Percentiles rank a stretch among this genome's conserved stretches.
These are phyloP conservation scores for Colostygia pectinataria DNA, from an alignment of 2,888 invertebrate genomes.

Conservation along the genomic window DNA sequence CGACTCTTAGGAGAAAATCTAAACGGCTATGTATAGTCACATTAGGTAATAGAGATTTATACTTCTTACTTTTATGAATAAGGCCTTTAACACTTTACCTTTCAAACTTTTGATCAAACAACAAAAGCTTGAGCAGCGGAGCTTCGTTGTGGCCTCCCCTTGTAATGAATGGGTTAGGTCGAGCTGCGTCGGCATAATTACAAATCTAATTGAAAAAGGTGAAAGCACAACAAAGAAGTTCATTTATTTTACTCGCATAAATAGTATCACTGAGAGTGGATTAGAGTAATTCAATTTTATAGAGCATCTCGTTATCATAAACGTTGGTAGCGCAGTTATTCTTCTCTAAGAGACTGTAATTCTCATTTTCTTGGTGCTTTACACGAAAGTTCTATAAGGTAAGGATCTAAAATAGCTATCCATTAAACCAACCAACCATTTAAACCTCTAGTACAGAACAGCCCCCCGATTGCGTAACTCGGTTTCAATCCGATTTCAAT, in stretches of 20 bases:
- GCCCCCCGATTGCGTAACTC: too few species aligned
- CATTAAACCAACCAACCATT: too few species aligned
- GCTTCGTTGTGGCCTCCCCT: neutral
- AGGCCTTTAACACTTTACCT: neutral
- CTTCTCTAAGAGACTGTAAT: slow-evolving; percentile 1
- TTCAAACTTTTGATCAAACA: neutral
- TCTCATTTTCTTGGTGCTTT: slow-evolving; percentile 2
- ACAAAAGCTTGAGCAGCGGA: neutral
- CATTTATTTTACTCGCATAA: slow-evolving; percentile 17
- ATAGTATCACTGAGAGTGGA: slow-evolving; percentile 16
- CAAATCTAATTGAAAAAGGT: slow-evolving; percentile 26
- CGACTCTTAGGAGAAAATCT: too few species aligned
- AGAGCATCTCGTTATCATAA: slow-evolving; percentile 16
- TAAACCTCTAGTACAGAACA: too few species aligned
- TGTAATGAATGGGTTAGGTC: slow-evolving; percentile 19
- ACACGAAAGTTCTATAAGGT: neutral
- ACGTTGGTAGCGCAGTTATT: neutral
- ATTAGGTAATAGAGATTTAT: too few species aligned
- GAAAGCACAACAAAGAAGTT: slow-evolving; percentile 23
- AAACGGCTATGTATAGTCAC: too few species aligned
- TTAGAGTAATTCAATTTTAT: slow-evolving; percentile 22
- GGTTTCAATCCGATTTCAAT: too few species aligned
- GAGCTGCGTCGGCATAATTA: slow-evolving; percentile 19
- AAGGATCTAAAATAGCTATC: slow-evolving; percentile 1
- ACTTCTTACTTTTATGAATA: too few species aligned